Evolutionary conservation across 2,113 vertebrate genomes (phyloP), one percentile per base, ranked within the genome.

Genomic region (Prietella phreatophila): DNA sequence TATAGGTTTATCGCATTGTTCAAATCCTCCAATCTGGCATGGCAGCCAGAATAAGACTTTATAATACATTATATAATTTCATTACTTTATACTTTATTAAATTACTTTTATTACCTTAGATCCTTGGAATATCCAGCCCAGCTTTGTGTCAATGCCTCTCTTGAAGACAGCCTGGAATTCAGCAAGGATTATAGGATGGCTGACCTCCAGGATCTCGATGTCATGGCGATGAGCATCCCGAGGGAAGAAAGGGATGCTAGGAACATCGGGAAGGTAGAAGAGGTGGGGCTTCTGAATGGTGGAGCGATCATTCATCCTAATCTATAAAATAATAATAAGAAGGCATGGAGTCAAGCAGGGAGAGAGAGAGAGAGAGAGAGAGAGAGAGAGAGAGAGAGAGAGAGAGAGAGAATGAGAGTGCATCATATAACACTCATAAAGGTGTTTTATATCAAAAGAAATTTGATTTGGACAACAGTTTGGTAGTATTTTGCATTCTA

Each of bases 171-270:
- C 91, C 90, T 95, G 94, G 79, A 97, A 97, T 92, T 97, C 97
- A 22, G 94, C 91, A 83, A 97, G 82, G 89, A 97, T 96, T 61
- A 92, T 93, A 11, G 94, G 92, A 85, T 95, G 97, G 90, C 94
- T 96, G 87, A 94, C 95, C 91, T 97, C 97, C 85, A 97, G 89
- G 84, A 97, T 93, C 76, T 97, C 96, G 55, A 97, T 97, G 25
- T 97, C 97, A 33, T 97, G 97, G 61, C 96, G 95, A 93, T 97
- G 97, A 88, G 97, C 96, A 47, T 97, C 97, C 2, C 96, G 95
- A 11, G 96, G 96, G 86, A 96, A 96, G 84, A 96, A 97, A 27
- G 97, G 97, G 69, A 93, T 93, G 61, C 97, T 97, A 82, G 97
- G 96, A 90, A 97, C 93, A 89, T 97, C 96, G 5, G 97, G 97